Evolutionary conservation across 2,888 invertebrate species (phyloP).

Genomic region (Dascillus cervinus): DNA sequence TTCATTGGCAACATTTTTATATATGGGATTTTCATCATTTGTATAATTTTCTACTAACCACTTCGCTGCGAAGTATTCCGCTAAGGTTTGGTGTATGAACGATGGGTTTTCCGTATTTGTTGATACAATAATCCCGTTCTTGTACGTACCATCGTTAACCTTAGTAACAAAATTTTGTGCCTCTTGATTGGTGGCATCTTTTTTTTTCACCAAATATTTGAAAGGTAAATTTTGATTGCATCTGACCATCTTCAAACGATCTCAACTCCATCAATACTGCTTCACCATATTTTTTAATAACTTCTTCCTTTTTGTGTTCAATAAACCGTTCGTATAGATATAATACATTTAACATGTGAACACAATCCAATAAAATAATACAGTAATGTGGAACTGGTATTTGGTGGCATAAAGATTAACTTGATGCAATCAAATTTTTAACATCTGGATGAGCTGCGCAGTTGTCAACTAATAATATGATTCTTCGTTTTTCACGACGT

Average conservation of each 20-base stretch:
- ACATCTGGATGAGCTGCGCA: too few relatives aligned
- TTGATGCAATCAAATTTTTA: too few relatives aligned
- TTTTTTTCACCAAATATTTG: too few relatives aligned
- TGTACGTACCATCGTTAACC: neutral
- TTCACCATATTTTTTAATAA: conserved; percentile 1
- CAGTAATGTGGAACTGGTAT: too few relatives aligned
- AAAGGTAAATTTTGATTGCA: conserved; percentile 1
- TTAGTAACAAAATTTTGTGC: neutral
- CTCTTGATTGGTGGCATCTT: too few relatives aligned
- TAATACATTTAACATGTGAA: neutral
- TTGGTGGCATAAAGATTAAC: too few relatives aligned
- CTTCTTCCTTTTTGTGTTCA: neutral
- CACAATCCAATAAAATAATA: too few relatives aligned
- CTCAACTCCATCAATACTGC: neutral
- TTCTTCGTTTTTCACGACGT: too few relatives aligned
- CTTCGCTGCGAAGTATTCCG: neutral
- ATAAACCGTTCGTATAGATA: conserved; percentile 3
- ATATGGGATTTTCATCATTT: too few relatives aligned
- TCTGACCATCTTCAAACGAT: conserved; percentile 1
- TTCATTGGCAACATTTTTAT: too few relatives aligned
- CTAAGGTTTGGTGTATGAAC: neutral
- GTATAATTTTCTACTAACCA: neutral
- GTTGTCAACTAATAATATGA: too few relatives aligned
- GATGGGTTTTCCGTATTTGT: neutral
- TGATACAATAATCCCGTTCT: neutral